Evolutionary conservation across 1,140 invertebrate species (phyloP).

Genomic region (Apis mellifera): Amel_HAv3.1 CM009943.2:4115501-4116000

Average conservation of each 20-base stretch:
- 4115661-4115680: constrained; percentile 29
- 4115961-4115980: constrained; percentile 36
- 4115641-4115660: background rate
- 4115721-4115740: constrained; percentile 19
- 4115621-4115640: constrained; percentile 26
- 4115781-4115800: background rate
- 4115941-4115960: constrained; percentile 42
- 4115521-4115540: too few species aligned
- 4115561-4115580: constrained; percentile 57
- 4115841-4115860: constrained; percentile 80
- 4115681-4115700: background rate
- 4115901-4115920: constrained; percentile 47
- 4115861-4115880: constrained; percentile 76
- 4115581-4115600: constrained; percentile 63
- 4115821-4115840: constrained; percentile 81
- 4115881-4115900: constrained; percentile 69
- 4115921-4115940: constrained; percentile 42
- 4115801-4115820: constrained; percentile 65
- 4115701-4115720: background rate
- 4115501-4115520: constrained; percentile 1
- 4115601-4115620: constrained; percentile 46
- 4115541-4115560: background rate
- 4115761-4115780: too few species aligned
- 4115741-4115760: constrained; percentile 16
- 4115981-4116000: constrained; percentile 41